Base-by-base conservation (phyloP, 2,113 vertebrate genomes). In the Perca schrenkii region DNA sequence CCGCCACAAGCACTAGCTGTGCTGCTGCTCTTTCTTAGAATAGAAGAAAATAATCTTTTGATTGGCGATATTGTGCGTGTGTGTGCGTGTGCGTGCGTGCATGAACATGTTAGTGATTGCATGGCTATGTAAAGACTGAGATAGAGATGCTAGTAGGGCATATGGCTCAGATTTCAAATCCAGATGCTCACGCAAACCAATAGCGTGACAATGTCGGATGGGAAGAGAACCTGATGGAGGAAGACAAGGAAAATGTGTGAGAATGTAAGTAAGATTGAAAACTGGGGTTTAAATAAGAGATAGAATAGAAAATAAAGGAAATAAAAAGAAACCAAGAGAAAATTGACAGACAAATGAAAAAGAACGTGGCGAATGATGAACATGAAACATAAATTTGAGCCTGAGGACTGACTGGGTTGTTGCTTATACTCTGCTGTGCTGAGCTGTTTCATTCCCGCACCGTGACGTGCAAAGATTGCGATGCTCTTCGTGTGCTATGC, bases 111-210 rank as follows among this genome's bases (percentile, higher is more conserved):
- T 70, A 61, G 14, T 47, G 22, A 54, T 67, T 77, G 78, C 66
- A 82, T 86, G 70, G 62, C 68, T 58, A 66, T 25, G 31, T 61
- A 86, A 68, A 68, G 56, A 72, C n/a, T 25, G 75, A 60, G 82
- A 85, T 86, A 79, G 78, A 81, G 79, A 91, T 78, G 76, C 58
- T 79, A 60, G 63, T 15, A 56, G 74, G 77, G 74, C 88, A 91
- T 89, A 88, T 86, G 89, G 88, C 66, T 73, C 50, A 60, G 61
- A 80, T 83, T 84, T 81, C 69, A 65, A 69, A 88, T 88, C 85
- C 79, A 86, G 79, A 91, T 85, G 91, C 84, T 92, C 88, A 79
- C 60, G n/a, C 72, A 77, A 87, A 76, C 50, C 73, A 34, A 40
- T 58, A 75, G 60, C 28, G 46, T 63, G 71, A 40, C 58, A 57